These are phyloP conservation scores for Tonatia bakeri DNA, from an alignment of 2,113 vertebrate genomes.

Conservation along the genomic window DNA sequence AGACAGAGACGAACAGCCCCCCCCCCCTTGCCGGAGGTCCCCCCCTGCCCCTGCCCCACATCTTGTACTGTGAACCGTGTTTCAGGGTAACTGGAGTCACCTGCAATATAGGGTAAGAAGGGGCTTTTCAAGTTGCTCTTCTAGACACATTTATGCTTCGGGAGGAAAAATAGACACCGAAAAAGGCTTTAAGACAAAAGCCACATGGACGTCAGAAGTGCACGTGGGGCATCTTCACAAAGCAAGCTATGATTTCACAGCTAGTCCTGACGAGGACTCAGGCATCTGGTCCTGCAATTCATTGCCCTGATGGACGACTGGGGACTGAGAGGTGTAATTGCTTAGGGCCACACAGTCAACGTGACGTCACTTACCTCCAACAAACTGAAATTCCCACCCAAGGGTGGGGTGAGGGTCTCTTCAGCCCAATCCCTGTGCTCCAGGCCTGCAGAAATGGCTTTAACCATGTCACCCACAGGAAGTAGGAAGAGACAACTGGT, in stretches of 20 bases:
- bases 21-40: neutral
- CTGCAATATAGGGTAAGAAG: accelerated
- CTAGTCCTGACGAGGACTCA: too few species aligned
- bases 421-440: too few species aligned
- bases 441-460: neutral
- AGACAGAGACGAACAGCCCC: neutral
- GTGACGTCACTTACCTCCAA: neutral
- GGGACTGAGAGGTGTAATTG: too few species aligned
- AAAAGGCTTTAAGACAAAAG: neutral
- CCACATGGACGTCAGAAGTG: neutral
- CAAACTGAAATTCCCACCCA: too few species aligned
- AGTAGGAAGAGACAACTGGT: neutral
- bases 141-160: neutral
- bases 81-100: neutral
- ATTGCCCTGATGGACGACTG: accelerated
- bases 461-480: neutral
- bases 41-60: neutral
- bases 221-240: accelerated
- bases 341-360: neutral
- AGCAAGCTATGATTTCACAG: too few species aligned
- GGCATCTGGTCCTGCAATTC: neutral
- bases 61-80: neutral
- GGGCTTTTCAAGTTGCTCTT: neutral
- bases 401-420: accelerated
- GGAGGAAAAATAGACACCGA: neutral